A percentile compares a stretch with the other conserved stretches of the same genome.
Conservation (phyloP, 2,797 vertebrate genomes). For the Falco cherrug region DNA sequence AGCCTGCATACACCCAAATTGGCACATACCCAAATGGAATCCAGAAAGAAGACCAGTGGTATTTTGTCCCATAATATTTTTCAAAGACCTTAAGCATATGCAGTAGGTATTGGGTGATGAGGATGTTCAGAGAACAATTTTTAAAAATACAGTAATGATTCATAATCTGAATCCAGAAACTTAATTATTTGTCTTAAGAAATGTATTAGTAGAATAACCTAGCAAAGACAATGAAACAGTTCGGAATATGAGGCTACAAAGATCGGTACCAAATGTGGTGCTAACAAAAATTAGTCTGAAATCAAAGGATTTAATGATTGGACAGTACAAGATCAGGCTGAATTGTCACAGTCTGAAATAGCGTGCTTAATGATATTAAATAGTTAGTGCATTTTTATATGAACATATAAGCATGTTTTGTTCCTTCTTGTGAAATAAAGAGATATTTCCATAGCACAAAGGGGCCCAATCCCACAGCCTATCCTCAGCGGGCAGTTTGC, state of each 20-base stretch:
- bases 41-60: neutral
- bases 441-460: constrained; percentile 30
- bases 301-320: neutral
- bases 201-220: neutral
- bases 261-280: neutral
- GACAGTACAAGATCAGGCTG: neutral
- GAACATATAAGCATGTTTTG: neutral
- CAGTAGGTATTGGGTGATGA: neutral
- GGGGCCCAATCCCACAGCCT: constrained; percentile 25
- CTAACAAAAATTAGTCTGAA: neutral
- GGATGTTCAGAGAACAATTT: neutral
- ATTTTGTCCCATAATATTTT: neutral
- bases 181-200: neutral
- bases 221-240: neutral
- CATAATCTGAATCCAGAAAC: neutral
- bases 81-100: neutral
- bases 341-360: neutral
- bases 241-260: neutral
- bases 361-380: neutral
- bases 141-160: neutral
- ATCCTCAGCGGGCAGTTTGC: constrained; percentile 45
- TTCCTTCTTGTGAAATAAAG: neutral
- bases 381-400: neutral
- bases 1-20: neutral
- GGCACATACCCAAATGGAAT: neutral